A percentile compares a stretch with the other conserved stretches of the same genome.
Conservation (phyloP, 2,888 invertebrate species). For the Drosophila quinaria region DNA sequence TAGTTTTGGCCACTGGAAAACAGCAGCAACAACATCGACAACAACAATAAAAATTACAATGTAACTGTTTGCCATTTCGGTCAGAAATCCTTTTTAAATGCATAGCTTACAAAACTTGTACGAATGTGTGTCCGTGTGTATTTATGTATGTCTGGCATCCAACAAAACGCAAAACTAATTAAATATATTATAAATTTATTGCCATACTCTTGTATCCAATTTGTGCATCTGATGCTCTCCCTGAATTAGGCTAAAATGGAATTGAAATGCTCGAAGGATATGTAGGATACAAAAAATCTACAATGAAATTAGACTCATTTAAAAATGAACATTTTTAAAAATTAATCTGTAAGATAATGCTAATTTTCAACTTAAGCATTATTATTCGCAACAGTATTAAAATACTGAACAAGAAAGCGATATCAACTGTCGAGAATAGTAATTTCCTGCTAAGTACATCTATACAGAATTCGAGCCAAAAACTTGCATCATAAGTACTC, state of each 20-base stretch:
- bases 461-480: constrained; percentile 8
- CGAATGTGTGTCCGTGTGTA: constrained; percentile 4
- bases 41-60: constrained; percentile 46
- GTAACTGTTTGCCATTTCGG: constrained; percentile 37
- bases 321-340: background rate
- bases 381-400: background rate
- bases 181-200: constrained; percentile 71
- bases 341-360: background rate
- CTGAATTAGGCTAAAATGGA: background rate
- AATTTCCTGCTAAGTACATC: constrained; percentile 42
- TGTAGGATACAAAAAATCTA: background rate
- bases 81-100: constrained; percentile 49
- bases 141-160: constrained; percentile 18
- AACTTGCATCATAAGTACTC: constrained; percentile 15
- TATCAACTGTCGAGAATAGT: constrained; percentile 8
- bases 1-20: constrained; percentile 67
- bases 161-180: constrained; percentile 65
- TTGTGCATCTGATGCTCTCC: constrained; percentile 12
- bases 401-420: background rate
- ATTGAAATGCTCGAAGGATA: background rate
- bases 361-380: background rate
- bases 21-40: constrained; percentile 25
- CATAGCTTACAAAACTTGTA: constrained; percentile 8
- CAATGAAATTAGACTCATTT: background rate
- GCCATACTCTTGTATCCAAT: constrained; percentile 38